Conservation (phyloP, 2,113 vertebrate genomes). For the Rousettus leschenaultii region DNA sequence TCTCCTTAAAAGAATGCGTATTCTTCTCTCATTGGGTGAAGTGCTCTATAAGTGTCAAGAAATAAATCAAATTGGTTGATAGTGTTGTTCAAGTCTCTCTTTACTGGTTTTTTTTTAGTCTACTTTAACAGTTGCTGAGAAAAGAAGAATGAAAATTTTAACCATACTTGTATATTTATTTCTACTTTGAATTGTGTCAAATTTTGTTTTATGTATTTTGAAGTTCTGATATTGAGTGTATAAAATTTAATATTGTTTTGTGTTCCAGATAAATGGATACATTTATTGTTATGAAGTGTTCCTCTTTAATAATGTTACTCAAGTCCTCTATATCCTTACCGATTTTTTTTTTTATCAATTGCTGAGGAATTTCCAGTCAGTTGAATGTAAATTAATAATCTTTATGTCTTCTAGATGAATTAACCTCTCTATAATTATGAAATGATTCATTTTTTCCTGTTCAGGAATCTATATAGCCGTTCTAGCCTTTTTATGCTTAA, state of each 20-base stretch:
- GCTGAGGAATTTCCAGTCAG: neutral
- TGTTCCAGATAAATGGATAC: neutral
- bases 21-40: neutral
- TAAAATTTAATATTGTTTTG: neutral
- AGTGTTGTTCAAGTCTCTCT: neutral
- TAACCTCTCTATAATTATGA: neutral
- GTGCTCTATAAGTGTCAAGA: neutral
- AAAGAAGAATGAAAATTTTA: neutral
- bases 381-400: neutral
- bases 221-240: neutral
- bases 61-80: neutral
- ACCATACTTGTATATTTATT: neutral
- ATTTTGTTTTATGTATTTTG: neutral
- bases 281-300: neutral
- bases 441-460: neutral
- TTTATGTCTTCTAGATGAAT: neutral
- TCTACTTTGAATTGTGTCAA: neutral
- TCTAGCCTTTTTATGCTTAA: neutral
- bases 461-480: neutral
- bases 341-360: neutral
- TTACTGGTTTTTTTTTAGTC: neutral
- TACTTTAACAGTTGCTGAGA: neutral
- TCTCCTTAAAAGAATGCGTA: neutral
- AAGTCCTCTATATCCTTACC: neutral
- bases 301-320: neutral